Percentiles rank a stretch among this genome's conserved stretches.
Conservation (phyloP, 2,888 invertebrate genomes). For the Cataglyphis cursor region DNA sequence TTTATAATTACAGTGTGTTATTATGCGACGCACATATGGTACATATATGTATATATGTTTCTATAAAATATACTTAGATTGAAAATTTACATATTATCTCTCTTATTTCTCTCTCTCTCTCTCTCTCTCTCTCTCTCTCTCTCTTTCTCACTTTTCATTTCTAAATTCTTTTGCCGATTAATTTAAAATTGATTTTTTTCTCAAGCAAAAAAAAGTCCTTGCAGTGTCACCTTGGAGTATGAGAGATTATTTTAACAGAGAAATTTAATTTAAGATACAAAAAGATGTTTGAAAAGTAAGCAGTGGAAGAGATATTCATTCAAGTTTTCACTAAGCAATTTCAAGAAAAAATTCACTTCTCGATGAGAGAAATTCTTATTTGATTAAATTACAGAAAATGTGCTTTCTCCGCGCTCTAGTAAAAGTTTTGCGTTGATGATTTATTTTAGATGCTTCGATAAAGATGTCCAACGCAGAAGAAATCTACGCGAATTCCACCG, state of each 20-base stretch:
- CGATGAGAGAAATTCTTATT: slow-evolving; percentile 11
- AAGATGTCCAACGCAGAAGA: slow-evolving; percentile 29
- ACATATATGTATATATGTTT: neutral
- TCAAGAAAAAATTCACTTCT: neutral
- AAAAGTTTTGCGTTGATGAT: slow-evolving; percentile 2
- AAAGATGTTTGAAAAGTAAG: slow-evolving; percentile 19
- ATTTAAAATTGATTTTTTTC: neutral
- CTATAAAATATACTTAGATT: slow-evolving; percentile 3
- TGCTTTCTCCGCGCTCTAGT: slow-evolving; percentile 5
- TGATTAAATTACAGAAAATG: slow-evolving; percentile 29
- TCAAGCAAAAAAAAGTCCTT: slow-evolving; percentile 4
- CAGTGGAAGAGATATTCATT: neutral
- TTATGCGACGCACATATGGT: neutral
- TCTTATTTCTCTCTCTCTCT: neutral
- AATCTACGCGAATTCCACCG: slow-evolving; percentile 22
- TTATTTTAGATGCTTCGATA: neutral
- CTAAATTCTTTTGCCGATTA: neutral
- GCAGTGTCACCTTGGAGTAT: neutral
- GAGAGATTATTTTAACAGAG: neutral
- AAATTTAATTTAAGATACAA: slow-evolving; percentile 12
- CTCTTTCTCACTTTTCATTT: neutral
- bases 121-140: too few species aligned
- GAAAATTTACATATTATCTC: neutral
- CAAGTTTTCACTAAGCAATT: slow-evolving; percentile 6
- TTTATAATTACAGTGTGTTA: slow-evolving; percentile 27